Evolutionary conservation across 2,113 vertebrate genomes (phyloP), one percentile per base, ranked within the genome.

Genomic region (Guaruba guarouba): DNA sequence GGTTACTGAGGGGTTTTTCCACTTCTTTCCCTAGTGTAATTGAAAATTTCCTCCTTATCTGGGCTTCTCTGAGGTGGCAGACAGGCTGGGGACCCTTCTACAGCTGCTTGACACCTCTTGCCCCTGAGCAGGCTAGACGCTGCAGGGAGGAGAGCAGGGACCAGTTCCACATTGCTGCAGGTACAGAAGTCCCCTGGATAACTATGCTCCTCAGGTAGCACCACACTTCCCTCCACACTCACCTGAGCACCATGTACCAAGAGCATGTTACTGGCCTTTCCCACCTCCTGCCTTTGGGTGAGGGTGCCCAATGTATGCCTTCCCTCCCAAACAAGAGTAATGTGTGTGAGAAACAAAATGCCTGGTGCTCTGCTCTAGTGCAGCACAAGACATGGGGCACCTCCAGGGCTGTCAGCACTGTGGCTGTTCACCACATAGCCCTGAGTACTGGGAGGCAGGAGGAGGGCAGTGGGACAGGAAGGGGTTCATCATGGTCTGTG

Each of bases 141-240:
- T 57, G 55, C 31, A 14, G 54, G 18, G 31, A 76, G 39, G 39
- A 64, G 11, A 73, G 25, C 41, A 39, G 59, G 37, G 7, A 73
- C 29, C 2, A 0, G 17, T 25, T 54, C 20, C 2, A 0, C 24
- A 31, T 24, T 43, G 64, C 41, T 46, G 37, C 13, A 18, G 29
- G 10, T 24, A 46, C 23, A n/a, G 33, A 57, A 82, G 24, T 9
- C 14, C 13, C 24, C 52, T 49, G 19, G 9, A n/a, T 35, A 79
- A 61, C 29, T 29, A 33, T 43, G 25, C 49, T 79, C 29, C 75
- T 74, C 48, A 49, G 14, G 13, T n/a, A 67, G 35, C 41, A 74
- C 0, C 1, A 39, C 48, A 17, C 33, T 70, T 81, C 37, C 18
- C 54, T 77, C 46, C n/a, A 16, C 2, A 0, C 11, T 78, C 51